A percentile compares a stretch with the other conserved stretches of the same genome.
Conservation (phyloP, 2,888 invertebrate species). For the Nysson spinosus region DNA sequence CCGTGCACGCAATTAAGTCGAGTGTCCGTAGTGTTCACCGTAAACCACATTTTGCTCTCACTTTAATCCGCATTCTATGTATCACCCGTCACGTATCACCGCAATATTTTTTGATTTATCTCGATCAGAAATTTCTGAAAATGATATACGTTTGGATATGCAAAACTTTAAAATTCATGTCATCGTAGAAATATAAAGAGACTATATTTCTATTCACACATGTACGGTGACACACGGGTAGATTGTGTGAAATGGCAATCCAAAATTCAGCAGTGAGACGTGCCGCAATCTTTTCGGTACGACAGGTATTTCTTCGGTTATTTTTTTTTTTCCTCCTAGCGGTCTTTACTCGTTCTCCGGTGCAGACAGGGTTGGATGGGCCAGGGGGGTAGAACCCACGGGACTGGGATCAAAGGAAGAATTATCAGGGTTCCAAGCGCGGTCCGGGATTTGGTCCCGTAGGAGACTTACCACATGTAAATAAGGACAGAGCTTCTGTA, state of each 20-base stretch:
- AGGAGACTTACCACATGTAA: constrained; percentile 78
- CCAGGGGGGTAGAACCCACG: constrained; percentile 63
- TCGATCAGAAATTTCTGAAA: too few species aligned
- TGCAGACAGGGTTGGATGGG: constrained; percentile 55
- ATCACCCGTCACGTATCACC: too few species aligned
- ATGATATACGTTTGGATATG: background rate
- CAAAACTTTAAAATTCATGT: constrained; percentile 10
- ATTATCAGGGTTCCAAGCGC: constrained; percentile 76
- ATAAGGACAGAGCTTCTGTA: constrained; percentile 75
- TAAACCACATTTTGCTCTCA: background rate
- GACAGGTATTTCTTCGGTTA: constrained; percentile 55
- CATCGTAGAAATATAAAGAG: constrained; percentile 2
- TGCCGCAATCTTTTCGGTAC: constrained; percentile 32
- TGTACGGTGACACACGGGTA: background rate
- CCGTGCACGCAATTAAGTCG: constrained; percentile 43
- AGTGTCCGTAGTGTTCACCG: background rate
- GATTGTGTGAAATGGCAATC: constrained; percentile 16
- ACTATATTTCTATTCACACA: background rate
- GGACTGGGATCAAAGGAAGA: constrained; percentile 77
- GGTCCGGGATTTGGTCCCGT: constrained; percentile 77
- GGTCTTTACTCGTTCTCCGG: constrained; percentile 62
- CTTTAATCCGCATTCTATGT: too few species aligned
- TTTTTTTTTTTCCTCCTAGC: constrained; percentile 51
- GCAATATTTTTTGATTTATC: too few species aligned
- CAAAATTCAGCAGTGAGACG: constrained; percentile 24